These are phyloP conservation scores for Erpobdella octoculata DNA, from an alignment of 2,888 invertebrate species.

Conservation along the genomic window DNA sequence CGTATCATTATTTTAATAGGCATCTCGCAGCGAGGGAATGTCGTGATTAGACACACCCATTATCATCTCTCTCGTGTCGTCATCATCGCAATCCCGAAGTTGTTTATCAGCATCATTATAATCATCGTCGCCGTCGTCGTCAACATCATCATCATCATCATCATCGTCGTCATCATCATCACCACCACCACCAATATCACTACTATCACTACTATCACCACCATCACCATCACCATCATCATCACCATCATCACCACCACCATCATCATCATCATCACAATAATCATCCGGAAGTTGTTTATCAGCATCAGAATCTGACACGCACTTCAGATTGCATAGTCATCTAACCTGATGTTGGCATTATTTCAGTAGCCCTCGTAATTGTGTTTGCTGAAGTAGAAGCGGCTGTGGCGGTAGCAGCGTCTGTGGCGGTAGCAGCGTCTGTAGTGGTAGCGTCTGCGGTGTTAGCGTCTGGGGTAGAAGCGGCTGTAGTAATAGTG, in stretches of 20 bases:
- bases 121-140: not conserved
- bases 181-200: slow-evolving; percentile 11
- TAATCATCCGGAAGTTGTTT: not conserved
- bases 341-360: no score
- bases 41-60: no score
- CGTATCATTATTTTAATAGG: no score
- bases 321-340: no score
- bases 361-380: not conserved
- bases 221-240: not conserved
- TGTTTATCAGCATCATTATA: not conserved
- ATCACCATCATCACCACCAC: not conserved
- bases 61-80: no score
- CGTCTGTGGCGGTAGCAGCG: not conserved
- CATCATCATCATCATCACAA: not conserved
- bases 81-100: not conserved
- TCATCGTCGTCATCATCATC: slow-evolving; percentile 18
- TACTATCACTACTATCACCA: not conserved
- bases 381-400: not conserved
- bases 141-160: not conserved
- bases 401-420: not conserved
- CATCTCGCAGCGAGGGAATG: no score
- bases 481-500: no score
- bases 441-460: not conserved
- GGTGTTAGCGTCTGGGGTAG: not conserved
- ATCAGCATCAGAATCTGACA: not conserved